Conservation (phyloP, 2,888 invertebrate genomes). For the Masnerella sp. region DNA sequence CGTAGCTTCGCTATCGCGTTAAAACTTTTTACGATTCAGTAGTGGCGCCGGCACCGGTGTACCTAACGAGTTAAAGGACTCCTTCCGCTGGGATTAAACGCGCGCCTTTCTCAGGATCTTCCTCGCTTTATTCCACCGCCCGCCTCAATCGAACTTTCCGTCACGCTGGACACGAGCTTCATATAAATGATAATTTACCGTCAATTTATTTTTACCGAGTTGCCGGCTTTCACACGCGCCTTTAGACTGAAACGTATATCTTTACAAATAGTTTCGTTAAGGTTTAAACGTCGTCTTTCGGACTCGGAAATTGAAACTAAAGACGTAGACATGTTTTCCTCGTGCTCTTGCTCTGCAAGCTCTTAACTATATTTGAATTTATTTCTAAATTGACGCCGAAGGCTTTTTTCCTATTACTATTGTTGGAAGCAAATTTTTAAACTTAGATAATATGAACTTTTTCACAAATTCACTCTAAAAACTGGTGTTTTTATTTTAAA, state of each 20-base stretch:
- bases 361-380: too few species aligned
- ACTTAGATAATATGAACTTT: too few species aligned
- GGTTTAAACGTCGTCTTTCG: conserved; percentile 17
- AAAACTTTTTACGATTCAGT: conserved; percentile 64
- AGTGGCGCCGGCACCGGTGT: conserved; percentile 44
- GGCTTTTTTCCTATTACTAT: too few species aligned
- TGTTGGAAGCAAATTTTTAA: too few species aligned
- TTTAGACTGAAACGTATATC: conserved; percentile 31
- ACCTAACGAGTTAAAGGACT: conserved; percentile 54
- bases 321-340: conserved; percentile 11
- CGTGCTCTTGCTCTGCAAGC: too few species aligned
- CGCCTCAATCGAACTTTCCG: conserved; percentile 48
- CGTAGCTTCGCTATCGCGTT: conserved; percentile 63
- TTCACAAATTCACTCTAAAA: too few species aligned
- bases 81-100: conserved; percentile 47
- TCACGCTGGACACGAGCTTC: conserved; percentile 56
- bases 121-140: conserved; percentile 1
- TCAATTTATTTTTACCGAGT: conserved; percentile 46
- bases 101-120: conserved; percentile 25
- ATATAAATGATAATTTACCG: conserved; percentile 58
- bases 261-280: conserved; percentile 42
- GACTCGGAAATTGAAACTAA: conserved; percentile 29
- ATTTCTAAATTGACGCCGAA: too few species aligned
- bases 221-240: conserved; percentile 36
- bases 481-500: too few species aligned